Percentiles rank a stretch among this genome's conserved stretches.
Evolutionary conservation across 2,888 invertebrate genomes (phyloP).

Genomic region (Liodrosophila aerea): DNA sequence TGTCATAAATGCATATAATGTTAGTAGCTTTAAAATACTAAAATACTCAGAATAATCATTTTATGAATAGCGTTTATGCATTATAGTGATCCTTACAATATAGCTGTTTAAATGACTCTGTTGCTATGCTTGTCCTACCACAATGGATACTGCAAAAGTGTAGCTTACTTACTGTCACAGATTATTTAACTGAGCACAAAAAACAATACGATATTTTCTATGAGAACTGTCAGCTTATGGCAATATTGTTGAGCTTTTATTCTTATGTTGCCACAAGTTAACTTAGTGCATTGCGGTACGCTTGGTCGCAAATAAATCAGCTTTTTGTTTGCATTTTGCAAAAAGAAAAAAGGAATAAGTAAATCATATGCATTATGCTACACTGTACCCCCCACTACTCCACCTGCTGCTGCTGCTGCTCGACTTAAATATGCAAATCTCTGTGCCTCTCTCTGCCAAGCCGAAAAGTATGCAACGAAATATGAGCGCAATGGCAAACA

Average conservation of each 20-base stretch:
- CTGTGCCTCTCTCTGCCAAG: conserved; percentile 33
- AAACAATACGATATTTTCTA: conserved; percentile 6
- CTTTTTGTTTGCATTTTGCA: conserved; percentile 33
- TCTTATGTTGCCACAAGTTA: conserved; percentile 20
- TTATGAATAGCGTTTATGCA: too few species aligned
- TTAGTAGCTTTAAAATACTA: too few species aligned
- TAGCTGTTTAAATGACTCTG: too few species aligned
- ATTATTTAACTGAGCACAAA: not conserved
- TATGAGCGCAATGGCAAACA: conserved; percentile 50
- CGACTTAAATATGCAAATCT: conserved; percentile 70
- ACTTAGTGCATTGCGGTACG: conserved; percentile 33
- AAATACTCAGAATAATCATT: too few species aligned
- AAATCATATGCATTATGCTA: conserved; percentile 53
- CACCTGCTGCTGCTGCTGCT: conserved; percentile 10
- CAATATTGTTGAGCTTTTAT: not conserved
- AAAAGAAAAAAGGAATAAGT: conserved; percentile 22
- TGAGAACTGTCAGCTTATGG: conserved; percentile 26
- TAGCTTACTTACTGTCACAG: not conserved
- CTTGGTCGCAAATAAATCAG: conserved; percentile 52
- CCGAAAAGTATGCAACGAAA: conserved; percentile 54
- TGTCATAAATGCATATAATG: too few species aligned
- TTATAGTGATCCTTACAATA: too few species aligned
- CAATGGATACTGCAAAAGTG: not conserved
- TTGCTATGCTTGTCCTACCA: too few species aligned
- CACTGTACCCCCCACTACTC: not conserved